Base-by-base conservation (phyloP, 2,797 vertebrate genomes). In the Peromyscus melanophrys region DNA sequence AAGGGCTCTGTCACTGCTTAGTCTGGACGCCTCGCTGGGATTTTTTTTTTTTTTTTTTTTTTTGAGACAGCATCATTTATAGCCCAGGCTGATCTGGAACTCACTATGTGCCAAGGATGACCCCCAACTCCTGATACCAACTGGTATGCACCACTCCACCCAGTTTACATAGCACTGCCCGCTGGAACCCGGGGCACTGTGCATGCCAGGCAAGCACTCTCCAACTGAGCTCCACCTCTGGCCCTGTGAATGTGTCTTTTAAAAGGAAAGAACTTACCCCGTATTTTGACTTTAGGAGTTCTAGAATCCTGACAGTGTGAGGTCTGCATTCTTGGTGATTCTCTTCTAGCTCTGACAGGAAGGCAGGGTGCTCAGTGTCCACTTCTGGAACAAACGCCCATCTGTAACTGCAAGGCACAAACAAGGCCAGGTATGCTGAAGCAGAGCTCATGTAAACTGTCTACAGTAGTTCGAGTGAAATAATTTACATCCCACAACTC, bases 371-470 rank as follows among this genome's bases (percentile, higher is more conserved):
- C 29, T 99, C 99, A 29, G 99, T 98, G 97, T 99, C 99, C 96
- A 99, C 99, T 97, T 99, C 99, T 49, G 99, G 99, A 80, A 99
- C 99, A 98, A 99, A 99, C 0, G 99, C 99, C 99, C 99, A 99
- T 91, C 99, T 99, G 96, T 99, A 99, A 99, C 99, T 99, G 98
- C 40, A 97, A 93, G 6, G 83, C 75, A 78, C 89, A 61, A 49
- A 52, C n/a, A 16, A 75, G 17, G 14, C 96, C 61, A 96, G 86
- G 90, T 31, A 9, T n/a, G 3, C 59, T 37, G 21, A 69, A 90
- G 27, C 63, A 25, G 43, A 81, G 57, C 13, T 17, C 13, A 25
- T 6, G 16, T 3, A 63, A 34, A 19, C 40, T 6, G 10, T 34
- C 31, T 2, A 1, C 3, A 87, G 67, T 16, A 5, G 40, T 23